Base-by-base conservation (phyloP, 2,888 invertebrate species). In the Habroteleia sp. region DNA sequence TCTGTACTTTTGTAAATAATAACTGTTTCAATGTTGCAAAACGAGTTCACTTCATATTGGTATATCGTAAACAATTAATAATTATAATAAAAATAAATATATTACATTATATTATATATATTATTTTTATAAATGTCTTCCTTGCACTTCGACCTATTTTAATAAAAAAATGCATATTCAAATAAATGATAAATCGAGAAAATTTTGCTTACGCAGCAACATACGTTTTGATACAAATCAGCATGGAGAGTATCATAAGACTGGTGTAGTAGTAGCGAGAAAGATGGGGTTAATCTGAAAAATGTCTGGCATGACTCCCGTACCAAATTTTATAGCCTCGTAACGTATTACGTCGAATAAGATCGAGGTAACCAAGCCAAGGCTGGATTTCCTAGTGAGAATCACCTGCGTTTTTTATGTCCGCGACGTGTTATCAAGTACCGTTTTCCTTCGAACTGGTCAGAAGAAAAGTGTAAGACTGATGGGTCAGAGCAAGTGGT, bases 251-350 rank as follows among this genome's bases (percentile, higher is more conserved):
- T n/a, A 42, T 54, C 27, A 23, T 29, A 50, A 56, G 41, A 44
- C 48, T 60, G 41, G 31, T 42, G 31, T 56, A 44, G 29, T 31
- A 46, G 56, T 54, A 58, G 20, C 16, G 48, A 71, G 41, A 63
- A 65, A 73, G 71, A 77, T 72, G 76, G 75, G 75, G 78, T 82
- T 86, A 85, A 86, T 85, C 83, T 82, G 79, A 74, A 81, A 83
- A 82, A 84, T 84, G 82, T 83, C 83, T 82, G 81, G 79, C 81
- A 82, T 80, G 80, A 84, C 82, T 84, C 79, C 77, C 78, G 77
- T 80, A 80, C 77, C 76, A 78, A 81, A 80, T 80, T 86, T 84
- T 86, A 85, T 86, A 81, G 82, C 81, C 75, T 81, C 83, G 82
- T 85, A 84, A 84, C 80, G 62, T 68, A 65, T 65, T 46, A 20